Base-by-base conservation (phyloP, 2,888 invertebrate genomes). In the Scaeva pyrastri region DNA sequence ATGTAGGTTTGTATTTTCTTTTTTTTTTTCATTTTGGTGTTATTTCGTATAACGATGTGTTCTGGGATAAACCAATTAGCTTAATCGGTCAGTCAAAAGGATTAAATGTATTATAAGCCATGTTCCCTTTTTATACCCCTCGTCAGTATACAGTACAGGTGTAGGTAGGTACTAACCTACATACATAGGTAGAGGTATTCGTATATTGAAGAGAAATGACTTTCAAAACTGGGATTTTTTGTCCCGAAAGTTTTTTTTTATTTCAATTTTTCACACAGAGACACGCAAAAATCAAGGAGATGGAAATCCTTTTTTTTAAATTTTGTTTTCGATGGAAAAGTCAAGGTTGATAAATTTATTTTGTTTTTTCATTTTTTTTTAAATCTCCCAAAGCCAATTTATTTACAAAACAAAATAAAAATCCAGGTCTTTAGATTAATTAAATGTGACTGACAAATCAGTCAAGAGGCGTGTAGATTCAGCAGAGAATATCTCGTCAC, bases 11-110 rank as follows among this genome's bases (percentile, higher is more conserved):
- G 36, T 45, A 6, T 31, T 16, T 16, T 45, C 55, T 55, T 52
- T 8, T 10, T 5, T 50, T 21, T 48, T 19, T 50, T n/a, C n/a
- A n/a, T 26, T 50, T 77, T 60, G 31, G 31, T 78, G 39, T 70
- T 48, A 73, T 70, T 70, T 43, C 3, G 45, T 83, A 43, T 77
- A 83, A 78, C 68, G 71, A 77, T 78, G 73, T 83, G 84, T 76
- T 62, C 80, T 60, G 36, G 76, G 72, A 77, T 85, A 76, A 76
- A 68, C 81, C 81, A 76, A 73, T 85, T 76, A 76, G 66, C 62
- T 80, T 81, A 80, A 80, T 73, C 80, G 85, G 80, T 77, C 73
- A 76, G 76, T 85, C 73, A 79, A 56, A 70, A 76, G 76, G 84
- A 66, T 79, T 71, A 76, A 80, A 72, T 36, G 64, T 58, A 48